A percentile compares a stretch with the other conserved stretches of the same genome.
Conservation (phyloP, 2,797 vertebrate genomes). For the Hydrophis major region DNA sequence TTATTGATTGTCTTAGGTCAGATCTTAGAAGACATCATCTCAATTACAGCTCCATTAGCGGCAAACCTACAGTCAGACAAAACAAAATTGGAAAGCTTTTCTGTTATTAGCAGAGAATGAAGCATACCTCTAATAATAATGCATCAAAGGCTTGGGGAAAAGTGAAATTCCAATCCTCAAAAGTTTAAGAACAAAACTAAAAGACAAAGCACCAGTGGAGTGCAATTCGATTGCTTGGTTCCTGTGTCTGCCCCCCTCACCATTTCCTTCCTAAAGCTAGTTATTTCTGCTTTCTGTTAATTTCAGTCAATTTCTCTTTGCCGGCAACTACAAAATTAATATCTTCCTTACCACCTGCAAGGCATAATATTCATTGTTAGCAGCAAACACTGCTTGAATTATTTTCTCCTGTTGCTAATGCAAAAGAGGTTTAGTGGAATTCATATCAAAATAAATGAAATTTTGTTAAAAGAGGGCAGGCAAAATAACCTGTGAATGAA, state of each 20-base stretch:
- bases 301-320: constrained; percentile 32
- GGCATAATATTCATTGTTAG: constrained; percentile 17
- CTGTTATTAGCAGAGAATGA: not conserved
- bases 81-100: not conserved
- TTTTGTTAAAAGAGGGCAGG: not conserved
- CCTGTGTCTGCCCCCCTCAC: not conserved
- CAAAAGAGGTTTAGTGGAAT: constrained; percentile 30
- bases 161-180: not conserved
- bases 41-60: not conserved
- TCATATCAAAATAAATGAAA: constrained; percentile 29
- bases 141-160: not conserved
- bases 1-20: not conserved
- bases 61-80: not conserved
- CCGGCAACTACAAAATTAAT: constrained; percentile 26
- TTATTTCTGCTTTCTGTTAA: constrained; percentile 18
- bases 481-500: constrained; percentile 11
- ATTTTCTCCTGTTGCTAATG: constrained; percentile 17
- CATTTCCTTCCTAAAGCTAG: not conserved
- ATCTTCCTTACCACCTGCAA: constrained; percentile 18
- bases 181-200: not conserved
- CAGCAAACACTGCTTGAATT: constrained; percentile 14
- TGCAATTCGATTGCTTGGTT: not conserved
- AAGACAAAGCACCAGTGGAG: not conserved
- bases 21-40: not conserved
- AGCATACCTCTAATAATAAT: not conserved